Conservation (phyloP, 1,140 invertebrate genomes). For the Agraylea sexmaculata region DNA sequence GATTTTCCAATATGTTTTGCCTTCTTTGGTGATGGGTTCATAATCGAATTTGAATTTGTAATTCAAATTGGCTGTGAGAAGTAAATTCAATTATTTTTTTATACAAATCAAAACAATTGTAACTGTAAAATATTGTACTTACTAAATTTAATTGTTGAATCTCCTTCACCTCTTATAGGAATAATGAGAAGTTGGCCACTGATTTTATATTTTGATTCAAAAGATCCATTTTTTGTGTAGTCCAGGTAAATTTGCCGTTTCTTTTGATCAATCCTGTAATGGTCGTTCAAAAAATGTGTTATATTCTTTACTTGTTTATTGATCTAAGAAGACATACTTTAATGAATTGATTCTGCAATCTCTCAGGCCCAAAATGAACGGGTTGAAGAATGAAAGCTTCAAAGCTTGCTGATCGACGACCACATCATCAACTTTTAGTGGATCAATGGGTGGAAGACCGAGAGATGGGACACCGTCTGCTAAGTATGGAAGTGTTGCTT, state of each 20-base stretch:
- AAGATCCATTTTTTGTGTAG: slow-evolving; percentile 18
- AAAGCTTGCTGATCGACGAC: slow-evolving; percentile 12
- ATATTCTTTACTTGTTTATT: too few species aligned
- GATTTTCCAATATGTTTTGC: slow-evolving; percentile 32
- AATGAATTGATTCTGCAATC: slow-evolving; percentile 14
- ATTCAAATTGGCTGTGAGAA: slow-evolving; percentile 15
- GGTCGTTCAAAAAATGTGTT: too few species aligned
- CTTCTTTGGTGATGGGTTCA: slow-evolving; percentile 22
- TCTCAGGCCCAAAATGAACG: slow-evolving; percentile 12
- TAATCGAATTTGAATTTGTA: slow-evolving; percentile 20
- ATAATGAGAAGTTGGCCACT: slow-evolving; percentile 28
- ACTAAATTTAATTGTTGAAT: slow-evolving; percentile 30
- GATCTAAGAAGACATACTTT: slow-evolving; percentile 10
- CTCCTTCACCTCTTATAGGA: slow-evolving; percentile 29
- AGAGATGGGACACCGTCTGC: slow-evolving; percentile 12
- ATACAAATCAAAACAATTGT: not conserved
- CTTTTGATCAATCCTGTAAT: slow-evolving; percentile 14
- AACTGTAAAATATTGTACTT: slow-evolving; percentile 18
- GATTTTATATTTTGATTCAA: slow-evolving; percentile 24
- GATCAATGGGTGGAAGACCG: slow-evolving; percentile 12
- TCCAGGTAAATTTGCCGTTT: slow-evolving; percentile 16
- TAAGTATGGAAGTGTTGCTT: slow-evolving; percentile 10
- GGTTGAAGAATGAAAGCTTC: slow-evolving; percentile 12
- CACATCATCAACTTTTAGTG: slow-evolving; percentile 11
- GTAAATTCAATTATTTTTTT: slow-evolving; percentile 2